Conservation (phyloP, 2,888 invertebrate genomes). For the Elmis aenea region DNA sequence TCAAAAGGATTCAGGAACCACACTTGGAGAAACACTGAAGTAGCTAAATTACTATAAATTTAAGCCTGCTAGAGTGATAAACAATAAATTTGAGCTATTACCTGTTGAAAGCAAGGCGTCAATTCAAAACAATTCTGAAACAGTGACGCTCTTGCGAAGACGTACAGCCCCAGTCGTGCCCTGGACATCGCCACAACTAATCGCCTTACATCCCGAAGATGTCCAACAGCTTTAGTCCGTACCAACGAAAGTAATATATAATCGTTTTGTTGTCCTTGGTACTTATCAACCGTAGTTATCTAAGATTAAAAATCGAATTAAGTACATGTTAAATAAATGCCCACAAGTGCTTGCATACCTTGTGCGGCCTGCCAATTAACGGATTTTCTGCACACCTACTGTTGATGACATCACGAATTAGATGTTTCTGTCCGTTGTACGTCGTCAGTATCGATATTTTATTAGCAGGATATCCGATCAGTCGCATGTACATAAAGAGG, state of each 20-base stretch:
- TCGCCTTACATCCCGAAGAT: conserved; percentile 92
- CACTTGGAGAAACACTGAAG: background rate
- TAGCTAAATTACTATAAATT: background rate
- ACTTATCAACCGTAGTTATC: conserved; percentile 97
- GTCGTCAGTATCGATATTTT: conserved; percentile 97
- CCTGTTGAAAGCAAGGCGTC: conserved; percentile 90
- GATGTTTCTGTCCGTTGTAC: conserved; percentile 98
- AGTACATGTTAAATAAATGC: too few relatives aligned
- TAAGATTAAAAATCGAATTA: conserved; percentile 35
- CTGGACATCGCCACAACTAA: conserved; percentile 97
- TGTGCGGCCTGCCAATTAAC: conserved; percentile 87
- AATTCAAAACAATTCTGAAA: conserved; percentile 97
- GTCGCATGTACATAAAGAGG: conserved; percentile 96
- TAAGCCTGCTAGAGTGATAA: too few relatives aligned
- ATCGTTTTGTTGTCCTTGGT: conserved; percentile 99
- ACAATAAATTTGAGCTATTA: too few relatives aligned
- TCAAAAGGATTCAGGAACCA: too few relatives aligned
- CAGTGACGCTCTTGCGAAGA: conserved; percentile 87
- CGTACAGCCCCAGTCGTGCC: conserved; percentile 92
- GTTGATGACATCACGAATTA: conserved; percentile 93
- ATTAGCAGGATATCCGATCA: conserved; percentile 93
- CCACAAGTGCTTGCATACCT: conserved; percentile 61
- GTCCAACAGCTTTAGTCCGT: conserved; percentile 94
- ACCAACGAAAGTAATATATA: conserved; percentile 95
- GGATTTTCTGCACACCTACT: conserved; percentile 92